Conservation (phyloP, 2,113 vertebrate genomes). For the Amblyornis subalaris region DNA sequence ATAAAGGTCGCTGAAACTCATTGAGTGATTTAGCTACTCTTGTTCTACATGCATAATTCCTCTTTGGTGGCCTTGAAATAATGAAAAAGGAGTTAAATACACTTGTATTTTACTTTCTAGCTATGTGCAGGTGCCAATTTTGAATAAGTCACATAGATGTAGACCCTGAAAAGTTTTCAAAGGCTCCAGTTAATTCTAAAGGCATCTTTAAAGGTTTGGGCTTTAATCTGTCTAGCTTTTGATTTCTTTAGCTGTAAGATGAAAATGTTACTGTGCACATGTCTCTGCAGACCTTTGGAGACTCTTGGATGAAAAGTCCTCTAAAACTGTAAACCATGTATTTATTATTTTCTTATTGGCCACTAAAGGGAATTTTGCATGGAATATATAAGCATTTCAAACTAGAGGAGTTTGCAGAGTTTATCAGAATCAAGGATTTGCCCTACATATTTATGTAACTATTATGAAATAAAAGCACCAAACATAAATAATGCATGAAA, state of each 20-base stretch:
- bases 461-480: not conserved
- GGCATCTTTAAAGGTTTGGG: not conserved
- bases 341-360: not conserved
- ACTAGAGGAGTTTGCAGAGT: not conserved
- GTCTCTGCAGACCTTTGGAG: not conserved
- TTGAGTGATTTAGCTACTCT: not conserved
- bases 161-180: slow-evolving; percentile 8
- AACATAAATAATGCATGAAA: not conserved
- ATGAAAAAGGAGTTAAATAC: not conserved
- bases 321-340: not conserved
- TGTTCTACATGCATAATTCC: not conserved
- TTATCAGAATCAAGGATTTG: slow-evolving; percentile 4
- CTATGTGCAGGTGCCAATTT: not conserved
- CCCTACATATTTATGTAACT: slow-evolving; percentile 6
- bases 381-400: not conserved
- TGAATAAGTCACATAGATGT: not conserved
- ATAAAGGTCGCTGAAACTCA: not conserved
- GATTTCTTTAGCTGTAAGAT: not conserved
- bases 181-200: slow-evolving; percentile 4
- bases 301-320: slow-evolving; percentile 10
- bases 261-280: not conserved
- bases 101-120: not conserved
- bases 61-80: not conserved
- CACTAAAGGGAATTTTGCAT: not conserved
- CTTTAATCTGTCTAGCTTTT: slow-evolving; percentile 33